Percentiles rank a stretch among this genome's conserved stretches.
phyloP scores from a whole-genome alignment of 2,888 invertebrate species.

The Agrotis exclamationis region DNA sequence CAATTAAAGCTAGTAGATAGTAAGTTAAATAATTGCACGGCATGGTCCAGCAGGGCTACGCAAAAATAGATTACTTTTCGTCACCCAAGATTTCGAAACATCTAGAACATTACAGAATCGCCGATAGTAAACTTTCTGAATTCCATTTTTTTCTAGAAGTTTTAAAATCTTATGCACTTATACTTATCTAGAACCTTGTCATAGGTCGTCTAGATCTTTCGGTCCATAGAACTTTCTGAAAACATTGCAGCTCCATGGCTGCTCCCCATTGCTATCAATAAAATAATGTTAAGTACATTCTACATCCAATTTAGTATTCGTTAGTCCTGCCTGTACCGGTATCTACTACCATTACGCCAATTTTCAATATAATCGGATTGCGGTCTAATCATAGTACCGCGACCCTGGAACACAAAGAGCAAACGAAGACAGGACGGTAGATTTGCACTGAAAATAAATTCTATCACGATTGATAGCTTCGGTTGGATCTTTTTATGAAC shows the following conservation, averaged over 20 bases:
- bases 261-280: not conserved
- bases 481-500: too few species aligned
- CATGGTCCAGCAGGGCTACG: not conserved
- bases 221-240: not conserved
- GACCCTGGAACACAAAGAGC: too few species aligned
- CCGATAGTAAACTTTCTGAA: not conserved
- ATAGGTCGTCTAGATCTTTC: not conserved
- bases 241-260: not conserved
- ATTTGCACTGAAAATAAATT: too few species aligned
- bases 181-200: not conserved
- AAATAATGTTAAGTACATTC: too few species aligned
- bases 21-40: not conserved
- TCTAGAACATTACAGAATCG: conserved; percentile 13
- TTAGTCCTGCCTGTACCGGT: too few species aligned
- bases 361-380: too few species aligned
- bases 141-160: conserved; percentile 5
- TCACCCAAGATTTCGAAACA: conserved; percentile 4
- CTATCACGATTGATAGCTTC: too few species aligned
- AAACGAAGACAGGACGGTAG: too few species aligned
- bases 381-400: too few species aligned
- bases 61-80: not conserved
- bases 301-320: too few species aligned
- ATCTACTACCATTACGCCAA: too few species aligned
- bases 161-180: not conserved
- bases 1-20: not conserved